These are phyloP conservation scores for Nomada lathburiana DNA, from an alignment of 2,888 invertebrate species.

Conservation along the genomic window DNA sequence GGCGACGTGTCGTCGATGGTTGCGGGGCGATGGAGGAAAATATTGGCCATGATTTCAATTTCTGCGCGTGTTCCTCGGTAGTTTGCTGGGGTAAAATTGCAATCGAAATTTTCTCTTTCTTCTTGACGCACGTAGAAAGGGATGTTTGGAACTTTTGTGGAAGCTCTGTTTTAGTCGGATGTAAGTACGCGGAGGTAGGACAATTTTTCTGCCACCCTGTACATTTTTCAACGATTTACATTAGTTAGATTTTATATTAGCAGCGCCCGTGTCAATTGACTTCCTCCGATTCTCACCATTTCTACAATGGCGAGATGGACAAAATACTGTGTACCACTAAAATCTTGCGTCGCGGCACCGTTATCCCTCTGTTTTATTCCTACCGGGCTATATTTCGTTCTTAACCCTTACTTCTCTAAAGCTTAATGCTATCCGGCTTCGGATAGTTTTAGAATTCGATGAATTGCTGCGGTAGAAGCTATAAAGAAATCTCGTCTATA, in stretches of 20 bases:
- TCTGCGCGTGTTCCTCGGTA: no score
- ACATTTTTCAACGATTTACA: not conserved
- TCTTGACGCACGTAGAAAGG: no score
- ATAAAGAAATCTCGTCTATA: conserved; percentile 30
- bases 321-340: conserved; percentile 43
- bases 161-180: no score
- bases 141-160: no score
- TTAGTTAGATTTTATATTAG: not conserved
- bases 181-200: no score
- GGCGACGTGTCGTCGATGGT: no score
- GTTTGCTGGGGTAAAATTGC: no score
- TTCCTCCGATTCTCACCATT: not conserved
- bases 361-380: not conserved
- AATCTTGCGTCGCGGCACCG: not conserved
- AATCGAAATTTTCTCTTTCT: no score
- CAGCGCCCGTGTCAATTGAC: not conserved
- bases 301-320: not conserved
- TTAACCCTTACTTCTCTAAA: conserved; percentile 26
- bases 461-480: conserved; percentile 41
- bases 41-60: no score
- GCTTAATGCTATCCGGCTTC: conserved; percentile 34
- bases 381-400: not conserved
- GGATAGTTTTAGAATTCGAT: conserved; percentile 53
- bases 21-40: no score
- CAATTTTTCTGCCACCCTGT: not conserved